Evolutionary conservation across 2,113 vertebrate species (phyloP).

Genomic region (Eublepharis macularius): DNA sequence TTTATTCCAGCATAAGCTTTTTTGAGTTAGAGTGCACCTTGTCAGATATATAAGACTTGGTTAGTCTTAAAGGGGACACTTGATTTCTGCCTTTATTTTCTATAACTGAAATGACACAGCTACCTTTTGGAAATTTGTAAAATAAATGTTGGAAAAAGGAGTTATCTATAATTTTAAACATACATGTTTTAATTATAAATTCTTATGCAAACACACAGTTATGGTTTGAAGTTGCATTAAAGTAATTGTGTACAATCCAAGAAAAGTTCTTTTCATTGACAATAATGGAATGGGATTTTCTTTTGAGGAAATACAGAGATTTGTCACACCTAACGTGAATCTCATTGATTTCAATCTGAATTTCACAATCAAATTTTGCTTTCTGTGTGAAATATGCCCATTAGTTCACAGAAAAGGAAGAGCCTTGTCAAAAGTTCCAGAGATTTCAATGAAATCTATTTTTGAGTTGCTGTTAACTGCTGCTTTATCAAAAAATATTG

Average conservation of each 20-base stretch:
- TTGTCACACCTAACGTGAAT: background rate
- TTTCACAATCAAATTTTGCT: background rate
- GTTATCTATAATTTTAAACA: constrained; percentile 66
- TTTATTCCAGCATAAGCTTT: too few relatives aligned
- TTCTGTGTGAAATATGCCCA: constrained; percentile 48
- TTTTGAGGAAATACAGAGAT: background rate
- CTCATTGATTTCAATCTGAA: background rate
- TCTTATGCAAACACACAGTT: background rate
- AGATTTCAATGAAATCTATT: background rate
- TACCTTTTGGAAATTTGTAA: too few relatives aligned
- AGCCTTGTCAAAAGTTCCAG: constrained; percentile 29
- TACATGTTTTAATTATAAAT: constrained; percentile 39
- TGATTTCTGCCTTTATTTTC: too few relatives aligned
- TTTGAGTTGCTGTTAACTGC: background rate
- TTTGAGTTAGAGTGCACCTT: too few relatives aligned
- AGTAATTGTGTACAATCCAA: constrained; percentile 36
- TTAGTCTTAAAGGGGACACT: too few relatives aligned
- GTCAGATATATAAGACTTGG: too few relatives aligned
- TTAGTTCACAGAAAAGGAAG: constrained; percentile 39
- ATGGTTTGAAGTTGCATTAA: constrained; percentile 67
- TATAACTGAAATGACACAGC: too few relatives aligned
- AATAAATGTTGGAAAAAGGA: constrained; percentile 67
- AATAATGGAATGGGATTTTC: background rate
- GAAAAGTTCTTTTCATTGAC: background rate
- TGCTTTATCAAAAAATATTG: background rate